phyloP scores from a whole-genome alignment of 35 echinoderm and acorn worm species.

The Stichopus chloronotus region DNA sequence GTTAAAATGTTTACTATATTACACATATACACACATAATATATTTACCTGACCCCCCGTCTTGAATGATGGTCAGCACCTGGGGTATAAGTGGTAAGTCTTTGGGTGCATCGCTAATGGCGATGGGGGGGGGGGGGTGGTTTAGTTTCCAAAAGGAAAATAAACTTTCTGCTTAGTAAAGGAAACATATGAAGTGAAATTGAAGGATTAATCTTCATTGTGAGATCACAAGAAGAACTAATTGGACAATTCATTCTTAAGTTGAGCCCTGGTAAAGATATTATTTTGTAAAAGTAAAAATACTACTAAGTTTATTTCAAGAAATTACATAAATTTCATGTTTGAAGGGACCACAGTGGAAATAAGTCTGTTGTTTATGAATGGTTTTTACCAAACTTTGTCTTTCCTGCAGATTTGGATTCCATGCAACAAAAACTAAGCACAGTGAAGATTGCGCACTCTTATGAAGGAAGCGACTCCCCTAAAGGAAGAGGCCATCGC shows the following conservation, averaged over 20 bases:
- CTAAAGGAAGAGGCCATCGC: conserved; percentile 13
- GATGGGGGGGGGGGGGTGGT: not conserved
- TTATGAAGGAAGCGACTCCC: not conserved
- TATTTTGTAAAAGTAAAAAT: not conserved
- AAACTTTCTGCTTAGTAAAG: not conserved
- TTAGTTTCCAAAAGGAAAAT: no score
- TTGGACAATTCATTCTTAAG: not conserved
- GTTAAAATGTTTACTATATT: no score
- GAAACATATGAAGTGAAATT: not conserved
- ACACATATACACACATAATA: not conserved
- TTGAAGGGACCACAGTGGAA: not conserved
- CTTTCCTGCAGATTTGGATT: conserved; percentile 2
- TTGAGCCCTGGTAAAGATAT: not conserved
- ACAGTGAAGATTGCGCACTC: not conserved
- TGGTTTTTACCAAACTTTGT: not conserved
- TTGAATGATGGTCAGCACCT: conserved; percentile 1
- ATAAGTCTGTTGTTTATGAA: not conserved
- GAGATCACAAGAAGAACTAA: not conserved
- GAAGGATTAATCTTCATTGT: not conserved
- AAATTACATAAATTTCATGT: not conserved
- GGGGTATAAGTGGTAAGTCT: no score
- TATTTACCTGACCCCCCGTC: conserved; percentile 34
- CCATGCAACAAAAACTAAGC: conserved; percentile 8
- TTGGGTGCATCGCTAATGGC: not conserved
- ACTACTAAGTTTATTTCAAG: not conserved